Evolutionary conservation across 2,113 vertebrate species (phyloP), one percentile per base, ranked within the genome.

Genomic region (Poeciliopsis retropinna): DNA sequence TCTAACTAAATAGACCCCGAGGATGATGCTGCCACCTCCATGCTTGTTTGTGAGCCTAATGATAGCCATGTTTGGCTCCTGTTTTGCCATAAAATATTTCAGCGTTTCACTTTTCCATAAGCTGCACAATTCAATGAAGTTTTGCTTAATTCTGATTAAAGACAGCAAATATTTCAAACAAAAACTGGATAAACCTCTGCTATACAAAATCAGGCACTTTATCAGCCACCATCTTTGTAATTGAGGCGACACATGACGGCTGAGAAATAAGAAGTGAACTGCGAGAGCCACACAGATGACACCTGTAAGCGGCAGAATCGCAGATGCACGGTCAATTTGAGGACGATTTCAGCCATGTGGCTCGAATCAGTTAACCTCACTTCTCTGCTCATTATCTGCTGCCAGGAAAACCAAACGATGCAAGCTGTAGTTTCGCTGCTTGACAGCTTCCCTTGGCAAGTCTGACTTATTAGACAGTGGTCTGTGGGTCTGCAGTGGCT

Each of bases 391-490:
- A 71, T 82, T 70, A 83, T 87, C 84, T 70, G 69, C 74, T 31
- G 83, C 73, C 83, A 85, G 81, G 51, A 41, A 80, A 84, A 84
- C 60, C 14, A 84, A 88, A 79, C 34, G 74, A 76, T 77, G 67
- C 73, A 67, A 73, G 84, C 81, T 86, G 80, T 60, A 82, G 82
- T 83, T 83, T 63, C 73, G 73, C 81, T 73, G 76, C 83, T 83
- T 32, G 65, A 79, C 86, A 75, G 78, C 80, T 75, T 84, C 74
- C 81, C 80, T 83, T 87, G 87, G 88, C 88, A 85, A 69, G 74
- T 79, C 0, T 4, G 60, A 75, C 67, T 85, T 83, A 87, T 86
- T 80, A 87, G 89, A 79, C 82, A 70, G 87, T 65, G 72, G 83
- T 75, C 73, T 73, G 57, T 67, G 83, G 69, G 64, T 85, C 79